phyloP scores from a whole-genome alignment of 1,140 invertebrate genomes.

The Drosophila albomicans region DNA sequence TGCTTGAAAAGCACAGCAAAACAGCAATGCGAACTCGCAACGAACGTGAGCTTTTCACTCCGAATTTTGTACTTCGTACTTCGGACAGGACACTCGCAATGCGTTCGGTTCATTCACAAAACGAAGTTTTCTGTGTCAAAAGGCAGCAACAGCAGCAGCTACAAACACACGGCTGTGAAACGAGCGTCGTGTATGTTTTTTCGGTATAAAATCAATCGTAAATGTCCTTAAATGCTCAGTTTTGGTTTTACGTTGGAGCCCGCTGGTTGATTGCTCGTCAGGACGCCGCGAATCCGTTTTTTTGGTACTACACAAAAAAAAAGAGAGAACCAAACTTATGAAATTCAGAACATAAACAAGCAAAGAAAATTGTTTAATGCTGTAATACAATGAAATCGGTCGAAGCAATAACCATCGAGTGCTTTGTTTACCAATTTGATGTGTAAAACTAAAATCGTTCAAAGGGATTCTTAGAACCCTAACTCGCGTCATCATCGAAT shows the following conservation, averaged over 20 bases:
- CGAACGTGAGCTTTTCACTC: constrained; percentile 54
- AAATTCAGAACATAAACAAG: constrained; percentile 40
- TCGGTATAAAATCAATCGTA: constrained; percentile 84
- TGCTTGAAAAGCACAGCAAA: constrained; percentile 25
- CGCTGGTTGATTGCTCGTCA: constrained; percentile 59
- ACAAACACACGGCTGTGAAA: constrained; percentile 35
- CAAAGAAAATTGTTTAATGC: constrained; percentile 20
- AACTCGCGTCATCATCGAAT: constrained; percentile 48
- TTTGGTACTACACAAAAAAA: constrained; percentile 47
- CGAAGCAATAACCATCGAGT: constrained; percentile 34
- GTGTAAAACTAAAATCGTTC: constrained; percentile 32
- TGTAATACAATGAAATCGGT: constrained; percentile 34
- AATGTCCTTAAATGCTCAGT: constrained; percentile 84
- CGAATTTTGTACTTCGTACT: constrained; percentile 43
- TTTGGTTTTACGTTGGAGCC: constrained; percentile 73
- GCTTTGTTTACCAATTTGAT: constrained; percentile 44
- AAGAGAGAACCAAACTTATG: background rate
- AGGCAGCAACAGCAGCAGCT: background rate
- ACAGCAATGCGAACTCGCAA: constrained; percentile 17
- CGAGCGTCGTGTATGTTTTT: constrained; percentile 35
- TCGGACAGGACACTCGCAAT: constrained; percentile 43
- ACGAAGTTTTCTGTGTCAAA: constrained; percentile 69
- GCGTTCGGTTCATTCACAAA: constrained; percentile 37
- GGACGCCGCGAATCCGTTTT: constrained; percentile 50
- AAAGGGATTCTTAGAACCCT: constrained; percentile 28